Base-by-base conservation (phyloP, 2,113 vertebrate species). In the Ophthalmolycus amberensis region DNA sequence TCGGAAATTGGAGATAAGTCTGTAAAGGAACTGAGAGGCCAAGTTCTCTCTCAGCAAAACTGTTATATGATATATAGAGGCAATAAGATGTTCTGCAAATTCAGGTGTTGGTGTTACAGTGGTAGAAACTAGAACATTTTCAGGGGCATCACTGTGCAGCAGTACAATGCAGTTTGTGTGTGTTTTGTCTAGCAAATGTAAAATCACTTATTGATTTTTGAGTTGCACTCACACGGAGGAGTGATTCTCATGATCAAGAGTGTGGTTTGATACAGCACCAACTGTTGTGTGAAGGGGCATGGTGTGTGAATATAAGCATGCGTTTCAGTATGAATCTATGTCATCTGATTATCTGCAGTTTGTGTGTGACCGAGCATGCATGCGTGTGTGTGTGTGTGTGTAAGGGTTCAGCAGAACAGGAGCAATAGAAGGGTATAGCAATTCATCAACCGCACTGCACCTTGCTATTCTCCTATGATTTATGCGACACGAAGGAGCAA, bases 391-490 rank as follows among this genome's bases (percentile, higher is more conserved):
- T 4, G 72, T 3, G 25, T 14, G 40, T 34, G 58, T 29, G 58
- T 69, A 18, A 5, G 12, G 25, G 66, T 68, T 79, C 15, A 82
- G 25, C 25, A 63, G 9, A 48, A 64, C 16, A 63, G 62, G 34
- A 75, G 42, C 42, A 70, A 69, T 11, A 37, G 29, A 75, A 75
- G 71, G 46, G 9, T 32, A 16, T 22, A 78, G 54, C 25, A 82
- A 88, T 91, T 86, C 73, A 90, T 86, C 88, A 81, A 37, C 60
- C 48, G 32, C 32, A 52, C 32, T 25, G 66, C 16, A 6, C 22
- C 50, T 29, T 59, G 32, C 6, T 81, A 42, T 82, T 75, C 59
- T 65, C 34, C 25, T 18, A 32, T 85, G 85, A 90, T 86, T 68
- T 82, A 83, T 80, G 80, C 83, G 56, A 76, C 37, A 50, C 58